Base-by-base conservation (phyloP, 2,888 invertebrate species). In the Andrena minutula region DNA sequence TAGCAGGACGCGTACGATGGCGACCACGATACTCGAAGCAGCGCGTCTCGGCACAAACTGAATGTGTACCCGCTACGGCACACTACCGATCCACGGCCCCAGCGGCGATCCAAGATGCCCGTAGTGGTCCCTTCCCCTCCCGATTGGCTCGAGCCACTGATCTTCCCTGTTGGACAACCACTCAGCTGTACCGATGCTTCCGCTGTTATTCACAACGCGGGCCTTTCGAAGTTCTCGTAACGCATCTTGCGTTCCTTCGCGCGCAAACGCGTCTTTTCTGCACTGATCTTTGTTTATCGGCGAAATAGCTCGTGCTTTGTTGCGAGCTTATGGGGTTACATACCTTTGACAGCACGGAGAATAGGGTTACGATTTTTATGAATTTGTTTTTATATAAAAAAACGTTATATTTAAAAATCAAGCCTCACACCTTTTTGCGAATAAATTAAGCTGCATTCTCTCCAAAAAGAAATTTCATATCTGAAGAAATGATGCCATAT, bases 11-110 rank as follows among this genome's bases (percentile, higher is more conserved):
- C 72, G 69, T 10, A 47, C 16, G 32, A 28, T 26, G 23, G n/a
- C 66, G 49, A 70, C 28, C 8, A 60, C 75, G 79, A 86, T 69
- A 79, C 72, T 65, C 47, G 32, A 63, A 66, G 84, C 41, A 72
- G 84, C 91, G 89, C 88, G 91, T 87, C 89, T 87, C 89, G 83
- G 79, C 88, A 84, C 88, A 76, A 83, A 91, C 91, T 91, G 86
- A 88, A 84, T 73, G 79, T 76, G 82, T 74, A 82, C 78, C 66
- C 79, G 74, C 66, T 72, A 76, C 78, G 74, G 79, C 78, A 66
- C 77, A 75, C 66, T 74, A 78, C 78, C 76, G 81, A 82, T 85
- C 83, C 69, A 80, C 84, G 68, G 72, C 61, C 32, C 32, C 63
- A 12, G 26, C 26, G 56, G 75, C 73, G 77, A 73, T 79, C 81